Conservation (phyloP, 1,140 invertebrate species). For the Eurosta solidaginis region DNA sequence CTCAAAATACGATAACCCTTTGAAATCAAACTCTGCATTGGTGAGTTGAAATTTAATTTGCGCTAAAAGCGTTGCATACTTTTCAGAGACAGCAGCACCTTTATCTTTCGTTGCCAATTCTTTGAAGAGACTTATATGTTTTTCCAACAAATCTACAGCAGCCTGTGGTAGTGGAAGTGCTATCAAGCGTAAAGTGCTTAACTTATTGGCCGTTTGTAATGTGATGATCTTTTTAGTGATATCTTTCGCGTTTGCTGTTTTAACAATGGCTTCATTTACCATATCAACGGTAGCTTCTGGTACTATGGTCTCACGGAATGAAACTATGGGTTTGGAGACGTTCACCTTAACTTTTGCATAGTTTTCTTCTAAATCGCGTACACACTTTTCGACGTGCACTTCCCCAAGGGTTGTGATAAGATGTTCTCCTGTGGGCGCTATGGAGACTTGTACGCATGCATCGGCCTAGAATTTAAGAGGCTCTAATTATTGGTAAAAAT, state of each 20-base stretch:
- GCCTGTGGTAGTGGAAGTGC: conserved; percentile 78
- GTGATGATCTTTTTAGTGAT: conserved; percentile 64
- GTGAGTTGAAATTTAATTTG: conserved; percentile 70
- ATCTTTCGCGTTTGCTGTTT: conserved; percentile 64
- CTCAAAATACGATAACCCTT: conserved; percentile 37
- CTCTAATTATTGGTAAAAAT: background rate
- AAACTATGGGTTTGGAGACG: conserved; percentile 94
- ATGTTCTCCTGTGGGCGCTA: conserved; percentile 95
- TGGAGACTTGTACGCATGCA: conserved; percentile 85
- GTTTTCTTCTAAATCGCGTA: conserved; percentile 79
- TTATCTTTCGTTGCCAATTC: conserved; percentile 42
- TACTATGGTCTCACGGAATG: conserved; percentile 93
- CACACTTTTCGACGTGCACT: conserved; percentile 94
- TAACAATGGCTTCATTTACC: conserved; percentile 85
- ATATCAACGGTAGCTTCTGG: conserved; percentile 82
- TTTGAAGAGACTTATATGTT: conserved; percentile 65
- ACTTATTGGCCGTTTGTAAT: conserved; percentile 73
- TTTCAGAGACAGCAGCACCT: conserved; percentile 47
- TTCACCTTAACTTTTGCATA: conserved; percentile 89
- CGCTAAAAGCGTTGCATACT: conserved; percentile 39
- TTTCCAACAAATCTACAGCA: conserved; percentile 70
- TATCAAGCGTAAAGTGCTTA: conserved; percentile 75
- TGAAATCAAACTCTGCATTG: conserved; percentile 55
- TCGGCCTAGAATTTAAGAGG: conserved; percentile 73
- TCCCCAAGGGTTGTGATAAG: conserved; percentile 96